Base-by-base conservation (phyloP, 2,797 vertebrate species). In the Percopsis omiscomaycus region DNA sequence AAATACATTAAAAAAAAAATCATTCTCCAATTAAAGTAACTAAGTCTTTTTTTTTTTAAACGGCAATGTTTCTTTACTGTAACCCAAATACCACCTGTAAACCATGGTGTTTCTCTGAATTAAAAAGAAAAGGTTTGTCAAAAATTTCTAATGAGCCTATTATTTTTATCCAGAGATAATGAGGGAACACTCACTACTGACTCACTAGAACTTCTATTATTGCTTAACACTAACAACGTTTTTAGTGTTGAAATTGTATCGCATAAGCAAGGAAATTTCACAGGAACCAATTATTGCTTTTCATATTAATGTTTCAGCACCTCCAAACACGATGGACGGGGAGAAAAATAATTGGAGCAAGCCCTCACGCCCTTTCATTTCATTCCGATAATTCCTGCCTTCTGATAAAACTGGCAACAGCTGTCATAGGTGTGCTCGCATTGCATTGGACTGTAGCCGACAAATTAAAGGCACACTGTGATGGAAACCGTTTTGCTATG, bases 401-500 rank as follows among this genome's bases (percentile, higher is more conserved):
- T 61, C 60, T 69, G 84, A 86, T 87, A 76, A 84, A 84, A 68
- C 51, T 68, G 69, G 66, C 69, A 77, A 59, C 71, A 29, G 76
- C 85, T 82, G 85, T 80, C 75, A 68, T 56, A 61, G 78, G 70
- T 76, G 44, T 55, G 70, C 81, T 71, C 12, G 55, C 73, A 79
- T 80, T 76, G 80, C 79, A 74, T 77, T 59, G 77, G 44, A 46
- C 78, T 80, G 81, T 83, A 77, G 74, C 83, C 73, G 75, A 79
- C 78, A 80, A 86, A 88, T 89, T 86, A 84, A 79, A 83, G 81
- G 80, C 83, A 80, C 56, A 79, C 84, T 77, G 81, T 77, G 84
- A 89, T 84, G 84, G 89, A 88, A 91, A 83, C 84, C 86, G 75
- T 84, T 86, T 86, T 84, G 80, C 89, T 88, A 83, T 92, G 89